A percentile compares a stretch with the other conserved stretches of the same genome.
These are phyloP conservation scores for Rhizoglyphus robini DNA, from an alignment of 1,140 invertebrate genomes.

Conservation along the genomic window DNA sequence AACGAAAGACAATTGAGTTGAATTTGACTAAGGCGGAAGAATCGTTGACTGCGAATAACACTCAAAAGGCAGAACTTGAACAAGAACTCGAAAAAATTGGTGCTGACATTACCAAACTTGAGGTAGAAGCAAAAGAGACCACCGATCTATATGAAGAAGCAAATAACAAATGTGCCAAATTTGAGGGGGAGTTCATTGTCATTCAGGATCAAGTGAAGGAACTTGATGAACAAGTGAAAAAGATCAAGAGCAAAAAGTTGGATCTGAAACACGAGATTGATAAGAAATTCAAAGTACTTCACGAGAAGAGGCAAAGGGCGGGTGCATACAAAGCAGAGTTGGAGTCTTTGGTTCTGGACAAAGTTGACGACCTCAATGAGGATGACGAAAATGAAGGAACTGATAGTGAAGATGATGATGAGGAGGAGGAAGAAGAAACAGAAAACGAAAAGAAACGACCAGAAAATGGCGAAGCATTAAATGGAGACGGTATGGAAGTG, in stretches of 20 bases:
- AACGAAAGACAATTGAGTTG: constrained; percentile 58
- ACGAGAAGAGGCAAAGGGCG: constrained; percentile 44
- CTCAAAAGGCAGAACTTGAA: constrained; percentile 46
- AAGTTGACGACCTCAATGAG: constrained; percentile 41
- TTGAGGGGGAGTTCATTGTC: constrained; percentile 40
- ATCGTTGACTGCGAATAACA: constrained; percentile 51
- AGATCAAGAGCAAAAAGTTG: constrained; percentile 47
- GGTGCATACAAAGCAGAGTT: constrained; percentile 41
- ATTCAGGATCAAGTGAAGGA: constrained; percentile 46
- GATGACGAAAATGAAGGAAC: constrained; percentile 11
- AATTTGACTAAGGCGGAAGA: constrained; percentile 38
- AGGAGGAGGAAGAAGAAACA: too few species aligned
- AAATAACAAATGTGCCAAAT: constrained; percentile 32
- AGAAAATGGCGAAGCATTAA: not conserved
- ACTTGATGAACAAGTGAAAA: constrained; percentile 48
- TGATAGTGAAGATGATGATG: constrained; percentile 26
- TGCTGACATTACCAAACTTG: constrained; percentile 43
- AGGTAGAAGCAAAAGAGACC: constrained; percentile 38
- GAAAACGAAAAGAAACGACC: constrained; percentile 21
- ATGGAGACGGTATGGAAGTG: not conserved
- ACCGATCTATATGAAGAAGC: constrained; percentile 21
- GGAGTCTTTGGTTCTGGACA: constrained; percentile 48
- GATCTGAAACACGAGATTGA: constrained; percentile 60
- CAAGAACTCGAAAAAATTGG: constrained; percentile 45
- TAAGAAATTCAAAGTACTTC: constrained; percentile 47